Evolutionary conservation across 2,888 invertebrate genomes (phyloP).

Genomic region (Nomada ruficornis): DNA sequence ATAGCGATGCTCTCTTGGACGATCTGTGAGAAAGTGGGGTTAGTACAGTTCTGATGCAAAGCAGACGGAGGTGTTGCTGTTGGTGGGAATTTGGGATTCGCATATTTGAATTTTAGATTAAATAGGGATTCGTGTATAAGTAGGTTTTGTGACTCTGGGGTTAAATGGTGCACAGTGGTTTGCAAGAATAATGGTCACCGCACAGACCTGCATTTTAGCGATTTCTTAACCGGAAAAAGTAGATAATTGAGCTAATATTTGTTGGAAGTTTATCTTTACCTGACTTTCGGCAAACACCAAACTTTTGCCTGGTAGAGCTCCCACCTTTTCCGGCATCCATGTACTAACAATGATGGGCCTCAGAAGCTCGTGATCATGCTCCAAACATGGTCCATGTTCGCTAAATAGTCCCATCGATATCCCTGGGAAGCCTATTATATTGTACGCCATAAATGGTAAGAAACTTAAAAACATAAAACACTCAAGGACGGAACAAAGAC

Average conservation of each 20-base stretch:
- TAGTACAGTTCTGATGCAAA: not conserved
- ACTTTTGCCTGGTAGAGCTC: slow-evolving; percentile 92
- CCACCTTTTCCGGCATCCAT: slow-evolving; percentile 95
- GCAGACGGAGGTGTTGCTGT: not conserved
- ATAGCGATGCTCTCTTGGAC: slow-evolving; percentile 98
- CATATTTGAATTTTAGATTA: slow-evolving; percentile 48
- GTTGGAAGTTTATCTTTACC: slow-evolving; percentile 84
- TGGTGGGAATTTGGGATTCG: slow-evolving; percentile 1
- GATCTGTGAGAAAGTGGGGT: slow-evolving; percentile 86
- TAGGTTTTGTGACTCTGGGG: not conserved
- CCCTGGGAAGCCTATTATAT: slow-evolving; percentile 85
- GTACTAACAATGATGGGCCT: slow-evolving; percentile 95
- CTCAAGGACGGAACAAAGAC: slow-evolving; percentile 79
- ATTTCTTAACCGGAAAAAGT: too few species aligned
- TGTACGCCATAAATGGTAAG: slow-evolving; percentile 72
- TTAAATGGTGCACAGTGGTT: not conserved
- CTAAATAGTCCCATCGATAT: slow-evolving; percentile 86
- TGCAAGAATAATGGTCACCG: too few species aligned
- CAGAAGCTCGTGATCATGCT: slow-evolving; percentile 94
- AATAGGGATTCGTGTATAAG: not conserved
- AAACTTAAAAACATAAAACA: slow-evolving; percentile 75
- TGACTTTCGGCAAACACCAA: slow-evolving; percentile 96
- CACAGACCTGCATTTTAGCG: too few species aligned
- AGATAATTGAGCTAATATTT: too few species aligned
- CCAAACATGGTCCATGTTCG: slow-evolving; percentile 89